Conservation (phyloP, 2,888 invertebrate species). For the Cheilosia grossa region DNA sequence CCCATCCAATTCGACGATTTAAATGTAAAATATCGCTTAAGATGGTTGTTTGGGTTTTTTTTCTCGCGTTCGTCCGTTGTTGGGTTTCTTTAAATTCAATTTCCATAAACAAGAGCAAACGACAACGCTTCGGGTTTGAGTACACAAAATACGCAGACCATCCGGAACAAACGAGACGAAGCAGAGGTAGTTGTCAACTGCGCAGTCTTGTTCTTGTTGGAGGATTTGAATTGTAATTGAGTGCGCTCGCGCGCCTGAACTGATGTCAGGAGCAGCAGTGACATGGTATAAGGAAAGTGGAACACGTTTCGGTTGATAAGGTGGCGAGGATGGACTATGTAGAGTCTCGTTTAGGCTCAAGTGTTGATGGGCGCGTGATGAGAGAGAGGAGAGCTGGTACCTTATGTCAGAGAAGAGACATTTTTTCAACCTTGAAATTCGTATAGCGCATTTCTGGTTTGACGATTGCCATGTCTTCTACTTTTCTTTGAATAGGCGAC, state of each 20-base stretch:
- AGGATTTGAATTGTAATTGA: constrained; percentile 65
- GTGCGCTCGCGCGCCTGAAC: constrained; percentile 59
- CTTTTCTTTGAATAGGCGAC: too few relatives aligned
- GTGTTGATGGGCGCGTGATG: constrained; percentile 3
- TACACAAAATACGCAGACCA: constrained; percentile 5
- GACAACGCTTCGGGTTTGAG: constrained; percentile 12
- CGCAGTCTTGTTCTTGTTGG: constrained; percentile 21
- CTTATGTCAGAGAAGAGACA: too few relatives aligned
- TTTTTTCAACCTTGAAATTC: too few relatives aligned
- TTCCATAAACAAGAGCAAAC: constrained; percentile 68
- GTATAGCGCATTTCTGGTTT: too few relatives aligned
- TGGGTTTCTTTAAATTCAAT: constrained; percentile 37
- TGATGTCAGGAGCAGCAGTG: constrained; percentile 40
- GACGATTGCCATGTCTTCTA: too few relatives aligned
- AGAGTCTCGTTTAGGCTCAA: neutral
- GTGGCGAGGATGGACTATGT: neutral
- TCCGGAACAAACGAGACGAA: neutral
- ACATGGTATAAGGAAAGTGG: constrained; percentile 48
- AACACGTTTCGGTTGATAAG: constrained; percentile 56
- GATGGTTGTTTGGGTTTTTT: constrained; percentile 39
- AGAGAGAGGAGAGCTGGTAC: neutral
- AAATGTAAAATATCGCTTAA: constrained; percentile 69
- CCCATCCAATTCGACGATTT: constrained; percentile 58
- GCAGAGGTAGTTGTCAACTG: constrained; percentile 46
- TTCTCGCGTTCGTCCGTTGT: constrained; percentile 16